Evolutionary conservation across 1,140 invertebrate genomes (phyloP), one percentile per base, ranked within the genome.

Genomic region (Zaprionus taronus): DNA sequence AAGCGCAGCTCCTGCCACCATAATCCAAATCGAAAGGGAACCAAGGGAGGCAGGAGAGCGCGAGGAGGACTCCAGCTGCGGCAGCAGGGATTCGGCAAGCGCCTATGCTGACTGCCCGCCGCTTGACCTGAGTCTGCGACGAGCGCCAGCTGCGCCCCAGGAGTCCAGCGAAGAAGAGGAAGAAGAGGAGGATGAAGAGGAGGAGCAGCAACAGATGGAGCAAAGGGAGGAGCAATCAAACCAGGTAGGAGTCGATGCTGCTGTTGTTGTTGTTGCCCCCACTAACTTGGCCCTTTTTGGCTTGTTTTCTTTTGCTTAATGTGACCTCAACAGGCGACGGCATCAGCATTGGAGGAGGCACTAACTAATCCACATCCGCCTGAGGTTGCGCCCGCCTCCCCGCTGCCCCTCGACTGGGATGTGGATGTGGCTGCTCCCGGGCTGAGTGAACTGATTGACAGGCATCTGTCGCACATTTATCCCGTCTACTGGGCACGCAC

Each of bases 381-480:
- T 17, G 4, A 12, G 14, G 36, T 38, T 38, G 36, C 36, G 14
- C 12, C 14, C 9, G 2, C 6, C n/a, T 17, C n/a, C 41, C 5
- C 6, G 3, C 41, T n/a, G 1, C n/a, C 38, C 14, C 5, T 7
- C 3, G 7, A 47, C 17, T 47, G 41, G 7, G n/a, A 44, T 17
- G n/a, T 17, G n/a, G n/a, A 17, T 47, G 41, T 47, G 2, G n/a
- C n/a, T 47, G 41, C 41, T 47, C 41, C 36, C 67, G 75, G 44
- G 81, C 81, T 89, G 81, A 76, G 55, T 36, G 47, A 64, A 17
- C 83, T 96, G 72, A 95, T 96, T 64, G 94, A 95, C 73, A 94
- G 92, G 75, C 94, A 95, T 91, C 94, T 96, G 75, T 95, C 94
- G 41, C 93, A 93, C 69, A 94, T 95, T 89, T 95, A 95, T 91